Evolutionary conservation across 2,888 invertebrate genomes (phyloP).

Genomic region (Mamestra brassicae): DNA sequence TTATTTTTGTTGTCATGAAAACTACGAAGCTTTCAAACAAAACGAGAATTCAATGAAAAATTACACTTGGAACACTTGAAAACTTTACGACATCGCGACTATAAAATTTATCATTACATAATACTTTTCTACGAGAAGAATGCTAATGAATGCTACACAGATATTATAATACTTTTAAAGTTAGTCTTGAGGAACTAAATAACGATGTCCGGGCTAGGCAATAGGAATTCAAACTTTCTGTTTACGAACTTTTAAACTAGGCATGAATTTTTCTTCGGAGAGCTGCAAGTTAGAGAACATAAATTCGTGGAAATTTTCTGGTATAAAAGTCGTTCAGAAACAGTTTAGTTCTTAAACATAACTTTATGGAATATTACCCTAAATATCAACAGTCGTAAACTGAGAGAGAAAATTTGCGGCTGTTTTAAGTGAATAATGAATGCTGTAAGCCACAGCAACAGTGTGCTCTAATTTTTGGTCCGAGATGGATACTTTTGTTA

Average conservation of each 20-base stretch:
- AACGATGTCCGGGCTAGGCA: constrained; percentile 48
- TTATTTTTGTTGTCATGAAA: neutral
- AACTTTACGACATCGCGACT: constrained; percentile 13
- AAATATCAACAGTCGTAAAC: neutral
- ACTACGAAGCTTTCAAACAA: constrained; percentile 2
- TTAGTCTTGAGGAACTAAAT: constrained; percentile 54
- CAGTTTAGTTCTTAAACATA: neutral
- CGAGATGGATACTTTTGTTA: neutral
- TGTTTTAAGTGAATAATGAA: neutral
- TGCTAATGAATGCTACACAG: constrained; percentile 18
- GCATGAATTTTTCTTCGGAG: constrained; percentile 33
- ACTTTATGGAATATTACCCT: neutral
- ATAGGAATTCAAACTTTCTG: constrained; percentile 48
- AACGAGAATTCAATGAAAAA: constrained; percentile 11
- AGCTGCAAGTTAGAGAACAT: constrained; percentile 16
- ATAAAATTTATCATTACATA: constrained; percentile 23
- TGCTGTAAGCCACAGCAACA: too few relatives aligned
- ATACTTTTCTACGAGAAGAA: constrained; percentile 14
- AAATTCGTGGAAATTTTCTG: constrained; percentile 11
- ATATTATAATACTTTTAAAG: constrained; percentile 36
- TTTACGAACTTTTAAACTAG: constrained; percentile 53
- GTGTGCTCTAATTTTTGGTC: neutral
- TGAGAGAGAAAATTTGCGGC: neutral
- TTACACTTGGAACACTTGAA: constrained; percentile 20
- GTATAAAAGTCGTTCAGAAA: constrained; percentile 10